A percentile compares a stretch with the other conserved stretches of the same genome.
Conservation (phyloP, 2,888 invertebrate species). For the Caenorhabditis sinica region DNA sequence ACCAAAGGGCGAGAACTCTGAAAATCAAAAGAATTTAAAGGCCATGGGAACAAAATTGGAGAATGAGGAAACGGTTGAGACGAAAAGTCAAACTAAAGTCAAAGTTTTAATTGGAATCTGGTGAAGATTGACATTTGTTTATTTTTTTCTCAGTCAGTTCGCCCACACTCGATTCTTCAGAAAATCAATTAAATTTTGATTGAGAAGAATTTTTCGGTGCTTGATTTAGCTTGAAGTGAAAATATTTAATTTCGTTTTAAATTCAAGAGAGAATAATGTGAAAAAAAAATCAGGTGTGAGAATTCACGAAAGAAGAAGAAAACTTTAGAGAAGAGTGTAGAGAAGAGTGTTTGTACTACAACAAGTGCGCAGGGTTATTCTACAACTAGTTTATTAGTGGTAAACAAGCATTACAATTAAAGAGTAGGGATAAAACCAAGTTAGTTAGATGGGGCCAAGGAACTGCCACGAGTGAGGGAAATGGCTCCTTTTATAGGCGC, state of each 20-base stretch:
- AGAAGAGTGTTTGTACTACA: too few species aligned
- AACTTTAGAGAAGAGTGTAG: constrained; percentile 30
- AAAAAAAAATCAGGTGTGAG: background rate
- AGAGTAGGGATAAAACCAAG: too few species aligned
- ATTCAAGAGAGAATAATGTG: background rate
- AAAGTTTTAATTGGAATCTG: background rate
- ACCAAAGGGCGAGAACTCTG: constrained; percentile 47
- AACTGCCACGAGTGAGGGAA: too few species aligned
- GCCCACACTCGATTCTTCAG: background rate
- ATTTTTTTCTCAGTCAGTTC: background rate
- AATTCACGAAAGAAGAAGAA: constrained; percentile 9
- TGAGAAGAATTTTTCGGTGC: too few species aligned
- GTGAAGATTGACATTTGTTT: constrained; percentile 20
- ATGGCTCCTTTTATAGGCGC: too few species aligned
- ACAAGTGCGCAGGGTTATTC: too few species aligned
- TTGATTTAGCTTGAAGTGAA: background rate
- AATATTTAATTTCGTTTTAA: background rate
- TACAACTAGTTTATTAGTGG: too few species aligned
- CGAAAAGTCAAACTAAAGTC: background rate
- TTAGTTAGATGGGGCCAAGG: too few species aligned
- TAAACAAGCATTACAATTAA: too few species aligned
- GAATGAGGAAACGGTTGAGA: background rate
- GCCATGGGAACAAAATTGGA: background rate
- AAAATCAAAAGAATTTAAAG: constrained; percentile 1
- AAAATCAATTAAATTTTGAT: background rate